Evolutionary conservation across 2,888 invertebrate species (phyloP).

Genomic region (Thecocarcelia acutangulata): DNA sequence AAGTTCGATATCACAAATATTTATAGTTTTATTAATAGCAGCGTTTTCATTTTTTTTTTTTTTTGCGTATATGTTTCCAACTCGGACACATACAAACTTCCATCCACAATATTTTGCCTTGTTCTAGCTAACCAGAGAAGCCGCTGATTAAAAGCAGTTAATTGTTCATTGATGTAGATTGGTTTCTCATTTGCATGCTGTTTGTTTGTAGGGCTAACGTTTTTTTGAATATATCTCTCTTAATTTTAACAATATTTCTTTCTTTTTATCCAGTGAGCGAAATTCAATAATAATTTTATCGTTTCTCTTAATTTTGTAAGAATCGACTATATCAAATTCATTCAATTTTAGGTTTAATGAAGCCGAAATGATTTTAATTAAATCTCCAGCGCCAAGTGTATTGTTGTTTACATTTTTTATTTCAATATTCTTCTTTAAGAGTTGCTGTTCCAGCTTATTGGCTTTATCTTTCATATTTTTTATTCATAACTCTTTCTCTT

Average conservation of each 20-base stretch:
- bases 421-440: conserved; percentile 8
- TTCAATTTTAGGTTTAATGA: too few relatives aligned
- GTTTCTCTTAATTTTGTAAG: not conserved
- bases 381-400: not conserved
- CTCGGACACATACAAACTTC: conserved; percentile 1
- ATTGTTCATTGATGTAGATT: conserved; percentile 9
- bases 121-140: conserved; percentile 3
- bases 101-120: not conserved
- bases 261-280: conserved; percentile 15
- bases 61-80: too few relatives aligned
- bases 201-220: not conserved
- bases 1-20: not conserved
- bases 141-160: not conserved
- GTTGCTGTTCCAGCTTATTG: not conserved
- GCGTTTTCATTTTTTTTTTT: conserved; percentile 15
- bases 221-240: too few relatives aligned
- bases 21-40: not conserved
- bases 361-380: too few relatives aligned
- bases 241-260: conserved; percentile 1
- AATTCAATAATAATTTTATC: conserved; percentile 14
- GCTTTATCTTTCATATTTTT: conserved; percentile 14
- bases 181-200: not conserved
- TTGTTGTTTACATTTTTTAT: not conserved
- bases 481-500: not conserved
- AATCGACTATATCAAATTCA: not conserved